Evolutionary conservation across 2,113 vertebrate species (phyloP).

Genomic region (Beaufortia kweichowensis): DNA sequence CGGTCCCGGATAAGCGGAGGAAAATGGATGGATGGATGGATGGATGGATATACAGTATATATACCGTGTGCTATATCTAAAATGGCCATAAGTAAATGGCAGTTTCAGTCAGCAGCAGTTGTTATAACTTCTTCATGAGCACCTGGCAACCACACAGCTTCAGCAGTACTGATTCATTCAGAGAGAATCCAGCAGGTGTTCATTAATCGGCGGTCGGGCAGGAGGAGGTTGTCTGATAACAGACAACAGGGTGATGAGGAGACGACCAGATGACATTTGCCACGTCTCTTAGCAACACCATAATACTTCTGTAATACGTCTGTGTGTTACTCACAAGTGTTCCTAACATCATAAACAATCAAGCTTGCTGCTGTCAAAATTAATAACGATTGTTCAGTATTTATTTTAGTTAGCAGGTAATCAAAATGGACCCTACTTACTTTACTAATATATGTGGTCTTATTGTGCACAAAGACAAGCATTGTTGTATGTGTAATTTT

Average conservation of each 20-base stretch:
- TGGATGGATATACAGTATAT: too few relatives aligned
- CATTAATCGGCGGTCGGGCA: conserved; percentile 61
- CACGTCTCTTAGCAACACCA: conserved; percentile 48
- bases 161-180: conserved; percentile 44
- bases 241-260: conserved; percentile 9
- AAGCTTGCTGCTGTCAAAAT: conserved; percentile 1
- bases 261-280: conserved; percentile 35
- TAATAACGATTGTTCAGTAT: neutral
- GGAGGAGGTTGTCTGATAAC: conserved; percentile 24
- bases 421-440: too few relatives aligned
- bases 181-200: conserved; percentile 63
- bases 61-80: neutral
- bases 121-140: conserved; percentile 56
- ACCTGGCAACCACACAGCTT: conserved; percentile 69
- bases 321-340: neutral
- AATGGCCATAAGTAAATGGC: neutral
- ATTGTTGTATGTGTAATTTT: too few relatives aligned
- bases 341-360: conserved; percentile 10
- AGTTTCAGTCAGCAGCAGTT: neutral
- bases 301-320: conserved; percentile 12
- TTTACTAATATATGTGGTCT: too few relatives aligned
- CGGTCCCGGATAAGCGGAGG: too few relatives aligned
- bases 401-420: too few relatives aligned
- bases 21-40: too few relatives aligned
- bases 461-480: too few relatives aligned